Evolutionary conservation across 1,140 invertebrate species (phyloP), one percentile per base, ranked within the genome.

Genomic region (Drosophila bocki): DNA sequence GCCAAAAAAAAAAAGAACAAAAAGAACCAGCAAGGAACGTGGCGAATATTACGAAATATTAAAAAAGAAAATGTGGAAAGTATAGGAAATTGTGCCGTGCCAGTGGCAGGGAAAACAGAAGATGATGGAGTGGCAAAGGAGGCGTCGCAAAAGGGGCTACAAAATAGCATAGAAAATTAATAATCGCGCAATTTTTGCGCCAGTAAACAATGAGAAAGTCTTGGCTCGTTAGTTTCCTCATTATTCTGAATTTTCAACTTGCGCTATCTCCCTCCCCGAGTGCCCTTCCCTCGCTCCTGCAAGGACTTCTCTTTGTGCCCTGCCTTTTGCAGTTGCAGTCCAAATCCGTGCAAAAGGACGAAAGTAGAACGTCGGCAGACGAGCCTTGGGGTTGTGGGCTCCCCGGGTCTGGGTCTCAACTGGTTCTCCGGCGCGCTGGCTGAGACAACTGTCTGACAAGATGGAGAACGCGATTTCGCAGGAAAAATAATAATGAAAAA

Each of bases 111-210:
- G 33, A 35, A 32, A 39, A 45, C 54, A 59, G 50, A 47, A 56
- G 37, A 59, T 58, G 56, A 58, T 56, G 50, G 56, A 56, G 57
- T 58, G 39, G 41, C 48, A 15, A 53, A 26, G 35, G 59, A 50
- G 61, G 62, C 63, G 60, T 61, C 19, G 67, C 58, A 69, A 68
- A 86, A 42, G 64, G 22, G 59, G 72, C 84, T 81, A 75, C 85
- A 90, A 90, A 90, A 90, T 90, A 90, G 85, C 86, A 90, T 90
- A 84, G 85, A 90, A 90, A 90, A 90, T 90, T 90, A 90, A 90
- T 90, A 90, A 88, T 88, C 84, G 84, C 85, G 85, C 84, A 85
- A 90, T 90, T 90, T 79, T 90, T 88, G 81, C 78, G 81, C 85
- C 84, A 88, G 84, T 88, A 88, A 88, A 90, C 85, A 90, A 90